Evolutionary conservation across 2,888 invertebrate genomes (phyloP).

Genomic region (Melieria crassipennis): DNA sequence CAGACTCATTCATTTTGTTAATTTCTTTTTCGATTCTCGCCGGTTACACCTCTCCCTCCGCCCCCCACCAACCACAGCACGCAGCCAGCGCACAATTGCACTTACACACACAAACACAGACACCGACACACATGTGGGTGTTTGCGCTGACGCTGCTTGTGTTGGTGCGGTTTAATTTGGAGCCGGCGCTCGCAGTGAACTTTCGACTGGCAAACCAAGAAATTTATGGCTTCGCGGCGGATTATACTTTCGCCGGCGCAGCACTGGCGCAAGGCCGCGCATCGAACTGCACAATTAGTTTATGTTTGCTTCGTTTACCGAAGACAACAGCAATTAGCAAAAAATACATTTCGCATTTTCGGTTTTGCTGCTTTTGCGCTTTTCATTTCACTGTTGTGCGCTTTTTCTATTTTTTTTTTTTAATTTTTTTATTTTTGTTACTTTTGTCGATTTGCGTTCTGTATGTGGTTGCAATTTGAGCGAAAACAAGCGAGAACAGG

Average conservation of each 20-base stretch:
- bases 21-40: slow-evolving; percentile 29
- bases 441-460: slow-evolving; percentile 1
- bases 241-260: not conserved
- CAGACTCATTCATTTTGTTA: slow-evolving; percentile 36
- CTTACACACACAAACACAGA: not conserved
- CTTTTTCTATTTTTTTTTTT: slow-evolving; percentile 4
- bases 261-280: not conserved
- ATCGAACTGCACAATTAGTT: slow-evolving; percentile 10
- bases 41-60: slow-evolving; percentile 10
- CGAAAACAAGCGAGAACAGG: too few relatives aligned
- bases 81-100: not conserved
- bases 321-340: slow-evolving; percentile 26
- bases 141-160: not conserved
- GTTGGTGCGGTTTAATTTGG: slow-evolving; percentile 16
- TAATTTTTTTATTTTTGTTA: slow-evolving; percentile 2
- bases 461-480: too few relatives aligned
- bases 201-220: slow-evolving; percentile 26
- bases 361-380: not conserved
- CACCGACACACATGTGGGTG: not conserved
- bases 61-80: slow-evolving; percentile 15
- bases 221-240: slow-evolving; percentile 27
- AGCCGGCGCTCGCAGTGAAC: slow-evolving; percentile 21
- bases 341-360: slow-evolving; percentile 16
- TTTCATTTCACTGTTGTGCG: not conserved
- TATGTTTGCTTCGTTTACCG: slow-evolving; percentile 22